phyloP scores from a whole-genome alignment of 1,140 invertebrate species.

The Cheumatopsyche charites region DNA sequence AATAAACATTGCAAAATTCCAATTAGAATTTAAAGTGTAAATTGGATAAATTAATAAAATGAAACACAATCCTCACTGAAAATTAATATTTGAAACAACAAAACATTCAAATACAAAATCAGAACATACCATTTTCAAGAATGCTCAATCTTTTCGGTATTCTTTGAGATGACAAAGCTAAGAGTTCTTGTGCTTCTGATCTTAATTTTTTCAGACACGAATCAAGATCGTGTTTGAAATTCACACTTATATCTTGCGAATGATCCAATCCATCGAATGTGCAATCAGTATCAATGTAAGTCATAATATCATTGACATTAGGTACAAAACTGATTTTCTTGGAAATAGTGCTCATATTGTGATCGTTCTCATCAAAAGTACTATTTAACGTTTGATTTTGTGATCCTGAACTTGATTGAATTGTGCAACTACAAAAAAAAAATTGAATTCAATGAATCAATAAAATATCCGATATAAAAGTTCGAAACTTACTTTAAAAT shows the following conservation, averaged over 20 bases:
- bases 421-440: slow-evolving; percentile 24
- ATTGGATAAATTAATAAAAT: no score
- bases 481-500: slow-evolving; percentile 41
- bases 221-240: slow-evolving; percentile 66
- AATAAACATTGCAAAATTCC: no score
- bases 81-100: neutral
- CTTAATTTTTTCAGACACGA: slow-evolving; percentile 69
- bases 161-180: slow-evolving; percentile 62
- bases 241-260: slow-evolving; percentile 61
- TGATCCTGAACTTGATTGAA: neutral
- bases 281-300: slow-evolving; percentile 64
- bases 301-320: slow-evolving; percentile 67
- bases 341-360: slow-evolving; percentile 51
- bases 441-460: neutral
- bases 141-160: slow-evolving; percentile 46
- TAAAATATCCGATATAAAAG: neutral
- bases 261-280: slow-evolving; percentile 51
- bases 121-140: slow-evolving; percentile 35
- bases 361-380: slow-evolving; percentile 39
- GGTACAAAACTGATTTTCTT: slow-evolving; percentile 73
- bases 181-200: slow-evolving; percentile 69
- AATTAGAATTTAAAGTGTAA: no score
- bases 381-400: slow-evolving; percentile 3
- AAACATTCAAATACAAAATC: neutral
- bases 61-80: no score